A percentile compares a stretch with the other conserved stretches of the same genome.
Evolutionary conservation across 2,888 invertebrate species (phyloP).

Genomic region (Heliconius ethilla): DNA sequence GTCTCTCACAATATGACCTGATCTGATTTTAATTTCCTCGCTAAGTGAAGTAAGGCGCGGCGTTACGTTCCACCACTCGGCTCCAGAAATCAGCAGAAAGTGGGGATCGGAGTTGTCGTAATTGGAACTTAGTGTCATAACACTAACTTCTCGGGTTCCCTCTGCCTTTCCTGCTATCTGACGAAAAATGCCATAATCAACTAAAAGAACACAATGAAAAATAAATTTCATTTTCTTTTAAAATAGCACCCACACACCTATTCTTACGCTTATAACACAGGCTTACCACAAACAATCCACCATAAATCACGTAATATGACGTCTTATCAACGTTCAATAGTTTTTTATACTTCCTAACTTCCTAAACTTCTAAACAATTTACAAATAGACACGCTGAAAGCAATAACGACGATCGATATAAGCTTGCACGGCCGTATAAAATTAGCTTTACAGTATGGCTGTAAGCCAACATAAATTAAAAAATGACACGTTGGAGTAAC

Average conservation of each 20-base stretch:
- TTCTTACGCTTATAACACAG: not conserved
- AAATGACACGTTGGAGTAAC: conserved; percentile 17
- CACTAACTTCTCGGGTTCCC: too few species aligned
- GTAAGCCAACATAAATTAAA: conserved; percentile 37
- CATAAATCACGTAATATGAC: not conserved
- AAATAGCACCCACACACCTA: not conserved
- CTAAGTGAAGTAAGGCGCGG: too few species aligned
- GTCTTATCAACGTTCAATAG: conserved; percentile 20
- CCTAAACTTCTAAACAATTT: too few species aligned
- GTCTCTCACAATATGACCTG: too few species aligned
- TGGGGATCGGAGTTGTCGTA: too few species aligned
- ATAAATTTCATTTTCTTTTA: not conserved
- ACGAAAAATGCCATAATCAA: too few species aligned
- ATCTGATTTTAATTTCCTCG: too few species aligned
- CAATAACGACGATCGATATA: conserved; percentile 28
- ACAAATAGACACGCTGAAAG: conserved; percentile 29
- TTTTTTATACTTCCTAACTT: conserved; percentile 21
- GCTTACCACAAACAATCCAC: not conserved
- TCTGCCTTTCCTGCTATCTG: too few species aligned
- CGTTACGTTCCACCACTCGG: too few species aligned
- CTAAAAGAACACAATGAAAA: too few species aligned
- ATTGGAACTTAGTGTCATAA: too few species aligned
- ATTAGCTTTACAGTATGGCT: conserved; percentile 44
- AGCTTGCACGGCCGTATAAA: conserved; percentile 41
- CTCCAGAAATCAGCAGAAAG: too few species aligned